phyloP scores from a whole-genome alignment of 1,140 invertebrate genomes.

The Cardiocondyla obscurior region DNA sequence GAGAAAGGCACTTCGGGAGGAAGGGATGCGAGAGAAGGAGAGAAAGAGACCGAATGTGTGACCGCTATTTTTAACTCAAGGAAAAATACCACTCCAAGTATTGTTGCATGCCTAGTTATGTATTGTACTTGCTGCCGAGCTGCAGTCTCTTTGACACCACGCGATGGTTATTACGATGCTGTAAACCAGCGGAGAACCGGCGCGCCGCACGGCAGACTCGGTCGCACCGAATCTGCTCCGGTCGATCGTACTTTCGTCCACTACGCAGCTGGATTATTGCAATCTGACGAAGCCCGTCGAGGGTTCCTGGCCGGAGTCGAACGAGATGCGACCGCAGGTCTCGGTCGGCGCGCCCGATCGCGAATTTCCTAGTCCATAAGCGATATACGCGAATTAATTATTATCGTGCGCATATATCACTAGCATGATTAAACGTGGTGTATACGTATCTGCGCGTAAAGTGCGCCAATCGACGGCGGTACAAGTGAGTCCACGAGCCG shows the following conservation, averaged over 20 bases:
- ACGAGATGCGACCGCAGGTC: not conserved
- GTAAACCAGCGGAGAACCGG: conserved; percentile 26
- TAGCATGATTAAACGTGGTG: conserved; percentile 52
- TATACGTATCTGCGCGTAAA: conserved; percentile 29
- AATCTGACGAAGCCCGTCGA: not conserved
- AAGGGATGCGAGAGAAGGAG: conserved; percentile 13
- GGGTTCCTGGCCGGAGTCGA: conserved; percentile 14
- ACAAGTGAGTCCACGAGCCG: not conserved
- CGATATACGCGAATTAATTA: conserved; percentile 64
- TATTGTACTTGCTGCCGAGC: conserved; percentile 72
- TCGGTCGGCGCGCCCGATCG: conserved; percentile 16
- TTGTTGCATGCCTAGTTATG: conserved; percentile 83
- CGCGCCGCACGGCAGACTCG: conserved; percentile 15
- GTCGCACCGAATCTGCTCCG: not conserved
- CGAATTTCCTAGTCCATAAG: conserved; percentile 57
- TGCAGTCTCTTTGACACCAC: conserved; percentile 45
- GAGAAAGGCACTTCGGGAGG: not conserved
- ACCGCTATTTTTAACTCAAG: conserved; percentile 80
- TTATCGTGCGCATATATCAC: conserved; percentile 61
- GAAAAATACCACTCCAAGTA: conserved; percentile 76
- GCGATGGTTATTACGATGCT: conserved; percentile 38
- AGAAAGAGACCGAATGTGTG: conserved; percentile 54
- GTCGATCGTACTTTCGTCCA: conserved; percentile 21
- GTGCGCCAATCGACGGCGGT: conserved; percentile 23
- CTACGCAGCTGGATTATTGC: not conserved